Evolutionary conservation across 2,888 invertebrate species (phyloP).

Genomic region (Halocaridina rubra): DNA sequence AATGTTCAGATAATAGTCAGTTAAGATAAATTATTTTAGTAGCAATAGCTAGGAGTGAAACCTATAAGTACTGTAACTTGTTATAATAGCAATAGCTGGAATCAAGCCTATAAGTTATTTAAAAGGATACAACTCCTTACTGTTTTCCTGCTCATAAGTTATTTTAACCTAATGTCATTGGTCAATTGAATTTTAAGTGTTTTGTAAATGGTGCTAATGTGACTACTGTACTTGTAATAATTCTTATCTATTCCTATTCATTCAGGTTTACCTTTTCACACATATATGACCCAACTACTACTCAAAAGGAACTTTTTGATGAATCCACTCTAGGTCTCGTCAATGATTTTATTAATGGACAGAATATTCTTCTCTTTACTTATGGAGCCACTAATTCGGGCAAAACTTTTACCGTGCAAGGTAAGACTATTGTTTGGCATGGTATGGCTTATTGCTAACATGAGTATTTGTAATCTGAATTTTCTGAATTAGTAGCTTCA

Average conservation of each 20-base stretch:
- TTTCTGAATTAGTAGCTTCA: too few relatives aligned
- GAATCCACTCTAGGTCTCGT: conserved; percentile 74
- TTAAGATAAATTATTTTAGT: too few relatives aligned
- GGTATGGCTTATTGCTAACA: too few relatives aligned
- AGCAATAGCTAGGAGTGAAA: too few relatives aligned
- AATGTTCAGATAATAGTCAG: too few relatives aligned
- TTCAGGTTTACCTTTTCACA: conserved; percentile 71
- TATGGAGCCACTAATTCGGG: conserved; percentile 93
- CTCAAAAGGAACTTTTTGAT: conserved; percentile 73
- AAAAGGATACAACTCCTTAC: neutral
- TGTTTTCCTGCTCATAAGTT: neutral
- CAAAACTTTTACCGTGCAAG: conserved; percentile 83
- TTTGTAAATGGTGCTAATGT: too few relatives aligned
- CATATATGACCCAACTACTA: conserved; percentile 70
- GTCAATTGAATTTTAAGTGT: neutral
- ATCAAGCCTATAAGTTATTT: neutral
- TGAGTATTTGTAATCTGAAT: too few relatives aligned
- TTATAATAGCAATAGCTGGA: neutral
- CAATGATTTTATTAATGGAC: conserved; percentile 75
- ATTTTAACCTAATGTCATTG: neutral
- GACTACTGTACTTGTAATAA: too few relatives aligned
- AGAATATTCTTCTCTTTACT: conserved; percentile 82
- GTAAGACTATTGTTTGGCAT: conserved; percentile 68
- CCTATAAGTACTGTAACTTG: neutral
- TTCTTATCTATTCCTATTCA: too few relatives aligned